Evolutionary conservation across 2,797 vertebrate genomes (phyloP), one percentile per base, ranked within the genome.

Genomic region (Scomberomorus guttatus): DNA sequence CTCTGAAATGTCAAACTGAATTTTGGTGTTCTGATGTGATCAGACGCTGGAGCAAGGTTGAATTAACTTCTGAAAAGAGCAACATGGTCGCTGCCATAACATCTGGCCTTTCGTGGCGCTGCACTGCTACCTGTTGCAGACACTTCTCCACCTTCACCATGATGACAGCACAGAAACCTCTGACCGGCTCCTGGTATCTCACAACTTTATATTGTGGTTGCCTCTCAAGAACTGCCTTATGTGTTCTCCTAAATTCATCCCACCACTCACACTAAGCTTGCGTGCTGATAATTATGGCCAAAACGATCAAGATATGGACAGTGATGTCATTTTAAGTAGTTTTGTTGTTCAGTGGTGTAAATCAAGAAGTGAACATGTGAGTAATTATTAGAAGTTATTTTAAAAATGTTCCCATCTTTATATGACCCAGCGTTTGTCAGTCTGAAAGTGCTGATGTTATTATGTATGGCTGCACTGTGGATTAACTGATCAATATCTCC

Each of bases 181-280:
- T 73, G 27, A 74, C 27, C 52, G 29, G n/a, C 54, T 87, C 15
- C 66, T 60, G 25, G 13, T 51, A 39, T 46, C 24, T 27, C 52
- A 62, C 51, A 79, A 25, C 50, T 66, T 74, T 27, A 46, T 55
- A 32, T 29, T 55, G 17, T 44, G 27, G 57, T 55, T 83, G 52
- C 50, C 70, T 75, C 62, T 80, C 48, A 81, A 62, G 15, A 83
- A 64, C 34, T 70, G 80, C 71, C 81, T 89, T 82, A 72, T 63
- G 22, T 67, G 5, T 70, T 73, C 48, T 74, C 44, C 48, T 46
- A 42, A 58, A 57, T 72, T 51, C 20, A 52, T 37, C n/a, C 29
- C n/a, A 54, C 22, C 48, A 48, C 13, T 65, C 20, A 65, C 63
- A 74, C 72, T 78, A 55, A 70, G 10, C 5, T n/a, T 55, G n/a